Evolutionary conservation across 2,113 vertebrate genomes (phyloP).

Genomic region (Rissa tridactyla): DNA sequence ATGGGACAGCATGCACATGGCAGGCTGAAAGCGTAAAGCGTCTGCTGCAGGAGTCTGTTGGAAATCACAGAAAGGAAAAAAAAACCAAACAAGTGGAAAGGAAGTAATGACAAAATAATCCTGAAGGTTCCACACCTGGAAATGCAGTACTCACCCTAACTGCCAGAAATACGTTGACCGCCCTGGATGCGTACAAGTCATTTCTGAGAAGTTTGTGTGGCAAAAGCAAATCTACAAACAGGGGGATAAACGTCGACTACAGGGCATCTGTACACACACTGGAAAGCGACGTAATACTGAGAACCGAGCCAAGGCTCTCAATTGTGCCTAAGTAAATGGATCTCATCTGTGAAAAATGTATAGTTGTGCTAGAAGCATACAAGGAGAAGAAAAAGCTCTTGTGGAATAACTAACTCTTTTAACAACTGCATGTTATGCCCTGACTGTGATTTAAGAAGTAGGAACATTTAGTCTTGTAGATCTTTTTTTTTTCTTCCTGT

Average conservation of each 20-base stretch:
- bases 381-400: not conserved
- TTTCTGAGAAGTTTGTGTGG: not conserved
- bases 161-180: not conserved
- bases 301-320: not conserved
- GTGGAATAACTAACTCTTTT: not conserved
- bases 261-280: not conserved
- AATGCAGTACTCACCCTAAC: not conserved
- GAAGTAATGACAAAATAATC: not conserved
- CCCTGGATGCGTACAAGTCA: not conserved
- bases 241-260: accelerated
- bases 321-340: not conserved
- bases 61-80: not conserved
- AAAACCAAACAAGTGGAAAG: not conserved
- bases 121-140: not conserved
- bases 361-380: not conserved
- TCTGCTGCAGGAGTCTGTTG: not conserved
- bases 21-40: not conserved
- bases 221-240: not conserved
- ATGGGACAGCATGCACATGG: not conserved
- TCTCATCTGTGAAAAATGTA: not conserved
- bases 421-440: not conserved
- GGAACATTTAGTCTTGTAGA: not conserved
- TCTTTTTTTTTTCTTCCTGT: not conserved
- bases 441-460: not conserved
- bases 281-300: not conserved